These are phyloP conservation scores for Eledona agricola DNA, from an alignment of 2,888 invertebrate genomes.

Conservation along the genomic window DNA sequence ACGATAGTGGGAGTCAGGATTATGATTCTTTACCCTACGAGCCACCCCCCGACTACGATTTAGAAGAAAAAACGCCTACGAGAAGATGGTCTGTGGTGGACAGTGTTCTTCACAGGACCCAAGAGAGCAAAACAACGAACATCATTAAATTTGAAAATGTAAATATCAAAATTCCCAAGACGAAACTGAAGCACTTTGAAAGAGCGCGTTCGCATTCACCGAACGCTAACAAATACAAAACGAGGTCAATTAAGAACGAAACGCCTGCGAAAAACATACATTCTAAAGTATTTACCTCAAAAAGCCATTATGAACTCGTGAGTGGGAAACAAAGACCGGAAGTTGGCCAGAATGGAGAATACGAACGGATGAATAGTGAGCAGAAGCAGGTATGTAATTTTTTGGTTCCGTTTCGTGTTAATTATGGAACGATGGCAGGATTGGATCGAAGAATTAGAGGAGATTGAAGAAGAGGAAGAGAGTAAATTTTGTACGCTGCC, in stretches of 20 bases:
- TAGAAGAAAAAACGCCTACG: constrained; percentile 46
- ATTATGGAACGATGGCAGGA: constrained; percentile 42
- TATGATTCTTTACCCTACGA: constrained; percentile 58
- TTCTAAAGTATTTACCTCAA: constrained; percentile 55
- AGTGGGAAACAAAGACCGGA: constrained; percentile 57
- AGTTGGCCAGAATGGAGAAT: constrained; percentile 51
- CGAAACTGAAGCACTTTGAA: constrained; percentile 55
- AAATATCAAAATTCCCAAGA: constrained; percentile 59
- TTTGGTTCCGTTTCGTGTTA: constrained; percentile 6
- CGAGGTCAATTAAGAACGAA: constrained; percentile 50
- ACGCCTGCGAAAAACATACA: constrained; percentile 42
- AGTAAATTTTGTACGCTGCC: constrained; percentile 70
- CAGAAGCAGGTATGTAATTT: constrained; percentile 52
- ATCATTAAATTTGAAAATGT: constrained; percentile 49
- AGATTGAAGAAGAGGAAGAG: constrained; percentile 65
- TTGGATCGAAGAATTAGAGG: constrained; percentile 57
- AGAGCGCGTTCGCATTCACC: constrained; percentile 61
- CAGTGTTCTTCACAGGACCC: constrained; percentile 46
- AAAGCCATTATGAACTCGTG: constrained; percentile 57
- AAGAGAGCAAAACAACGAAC: constrained; percentile 37
- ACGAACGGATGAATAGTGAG: constrained; percentile 51
- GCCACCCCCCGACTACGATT: constrained; percentile 61
- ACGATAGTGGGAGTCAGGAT: constrained; percentile 56
- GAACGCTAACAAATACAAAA: constrained; percentile 54
- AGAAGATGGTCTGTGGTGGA: constrained; percentile 59